phyloP scores from a whole-genome alignment of 2,113 vertebrate species.

The Chamaetylas fuelleborni region DNA sequence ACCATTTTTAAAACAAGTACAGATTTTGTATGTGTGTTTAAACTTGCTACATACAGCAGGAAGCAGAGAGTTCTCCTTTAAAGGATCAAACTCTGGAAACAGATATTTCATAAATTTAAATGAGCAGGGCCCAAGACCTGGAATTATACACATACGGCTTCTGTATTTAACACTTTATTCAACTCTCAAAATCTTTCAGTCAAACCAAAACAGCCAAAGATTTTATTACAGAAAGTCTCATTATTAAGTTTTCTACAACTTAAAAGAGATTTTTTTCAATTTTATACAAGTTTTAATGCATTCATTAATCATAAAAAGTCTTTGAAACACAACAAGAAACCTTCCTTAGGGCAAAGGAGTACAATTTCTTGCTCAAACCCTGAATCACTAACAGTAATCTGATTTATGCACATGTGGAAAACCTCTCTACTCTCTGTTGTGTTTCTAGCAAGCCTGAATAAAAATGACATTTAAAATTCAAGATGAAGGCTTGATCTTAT shows the following conservation, averaged over 20 bases:
- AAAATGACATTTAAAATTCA: not conserved
- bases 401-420: not conserved
- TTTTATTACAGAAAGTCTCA: not conserved
- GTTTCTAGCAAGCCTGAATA: not conserved
- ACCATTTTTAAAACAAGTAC: not conserved
- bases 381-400: not conserved
- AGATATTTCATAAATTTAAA: not conserved
- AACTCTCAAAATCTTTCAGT: not conserved
- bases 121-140: not conserved
- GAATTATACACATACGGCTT: not conserved
- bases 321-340: not conserved
- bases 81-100: not conserved
- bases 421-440: not conserved
- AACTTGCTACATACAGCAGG: not conserved
- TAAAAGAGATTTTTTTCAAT: not conserved
- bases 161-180: not conserved
- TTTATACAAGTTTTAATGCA: not conserved
- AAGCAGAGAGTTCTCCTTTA: not conserved
- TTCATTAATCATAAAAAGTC: not conserved
- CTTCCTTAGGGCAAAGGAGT: not conserved
- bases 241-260: not conserved
- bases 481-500: not conserved
- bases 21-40: not conserved
- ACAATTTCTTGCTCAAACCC: not conserved
- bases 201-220: not conserved